These are phyloP conservation scores for Hydrozoanthus tunicans DNA, from an alignment of 64 coral and sea anemone species.

Conservation along the genomic window DNA sequence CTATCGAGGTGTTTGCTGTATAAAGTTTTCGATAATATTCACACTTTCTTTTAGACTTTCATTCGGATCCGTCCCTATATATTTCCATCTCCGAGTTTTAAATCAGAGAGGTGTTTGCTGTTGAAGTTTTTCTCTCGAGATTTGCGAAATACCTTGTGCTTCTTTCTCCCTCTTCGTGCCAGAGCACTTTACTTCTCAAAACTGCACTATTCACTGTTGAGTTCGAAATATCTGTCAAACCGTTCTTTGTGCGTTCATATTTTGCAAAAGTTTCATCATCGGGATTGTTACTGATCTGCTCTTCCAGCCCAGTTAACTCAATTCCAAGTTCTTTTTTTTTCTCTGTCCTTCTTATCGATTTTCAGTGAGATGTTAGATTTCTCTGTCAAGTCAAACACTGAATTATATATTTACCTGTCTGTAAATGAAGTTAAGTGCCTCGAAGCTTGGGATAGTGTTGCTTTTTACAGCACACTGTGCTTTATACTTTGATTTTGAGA, in stretches of 20 bases:
- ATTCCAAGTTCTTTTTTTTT: neutral
- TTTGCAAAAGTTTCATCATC: neutral
- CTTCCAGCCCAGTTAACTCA: neutral
- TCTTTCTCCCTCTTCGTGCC: conserved; percentile 29
- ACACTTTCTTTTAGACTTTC: conserved; percentile 14
- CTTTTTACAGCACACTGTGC: no score
- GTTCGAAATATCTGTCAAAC: neutral
- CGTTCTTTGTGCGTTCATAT: conserved; percentile 2
- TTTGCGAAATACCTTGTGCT: conserved; percentile 28
- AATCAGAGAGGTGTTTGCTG: conserved; percentile 29
- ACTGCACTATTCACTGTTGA: conserved; percentile 19
- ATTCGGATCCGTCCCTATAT: neutral
- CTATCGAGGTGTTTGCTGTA: conserved; percentile 1
- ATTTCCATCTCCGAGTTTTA: conserved; percentile 9
- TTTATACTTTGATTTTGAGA: no score
- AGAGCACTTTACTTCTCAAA: conserved; percentile 22
- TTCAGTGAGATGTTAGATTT: neutral
- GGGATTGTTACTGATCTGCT: conserved; percentile 4
- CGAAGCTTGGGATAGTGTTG: no score
- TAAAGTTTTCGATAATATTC: conserved; percentile 25
- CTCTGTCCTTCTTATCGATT: neutral
- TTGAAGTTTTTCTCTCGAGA: conserved; percentile 2
- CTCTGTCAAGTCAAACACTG: no score
- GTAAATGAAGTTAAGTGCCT: no score
- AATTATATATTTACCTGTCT: no score